phyloP scores from a whole-genome alignment of 2,797 vertebrate genomes.

The Sciaenops ocellatus region DNA sequence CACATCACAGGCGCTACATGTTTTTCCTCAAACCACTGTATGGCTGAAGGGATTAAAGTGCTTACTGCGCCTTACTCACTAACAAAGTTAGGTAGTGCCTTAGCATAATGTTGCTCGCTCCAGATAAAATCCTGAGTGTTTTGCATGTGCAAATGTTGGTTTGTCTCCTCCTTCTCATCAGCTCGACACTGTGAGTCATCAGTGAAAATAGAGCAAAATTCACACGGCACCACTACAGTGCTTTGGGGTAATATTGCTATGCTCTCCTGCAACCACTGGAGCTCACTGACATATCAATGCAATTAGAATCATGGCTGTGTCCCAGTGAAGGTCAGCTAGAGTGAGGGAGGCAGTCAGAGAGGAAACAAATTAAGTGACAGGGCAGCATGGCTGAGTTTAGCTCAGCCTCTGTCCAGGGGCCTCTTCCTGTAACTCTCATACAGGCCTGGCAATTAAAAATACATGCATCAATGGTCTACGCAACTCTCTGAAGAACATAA shows the following conservation, averaged over 20 bases:
- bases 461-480: slow-evolving; percentile 82
- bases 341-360: slow-evolving; percentile 52
- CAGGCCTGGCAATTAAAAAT: slow-evolving; percentile 89
- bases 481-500: slow-evolving; percentile 71
- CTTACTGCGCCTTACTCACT: not conserved
- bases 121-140: slow-evolving; percentile 47
- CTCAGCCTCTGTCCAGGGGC: slow-evolving; percentile 73
- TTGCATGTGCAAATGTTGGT: slow-evolving; percentile 18
- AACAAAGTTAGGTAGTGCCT: slow-evolving; percentile 25
- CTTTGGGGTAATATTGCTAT: slow-evolving; percentile 69
- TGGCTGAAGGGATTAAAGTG: slow-evolving; percentile 24
- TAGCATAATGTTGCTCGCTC: slow-evolving; percentile 19
- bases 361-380: slow-evolving; percentile 80
- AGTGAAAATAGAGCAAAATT: slow-evolving; percentile 63
- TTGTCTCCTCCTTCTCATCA: slow-evolving; percentile 40
- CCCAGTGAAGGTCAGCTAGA: slow-evolving; percentile 77
- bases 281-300: slow-evolving; percentile 75
- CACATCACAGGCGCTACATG: slow-evolving; percentile 15
- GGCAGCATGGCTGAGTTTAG: slow-evolving; percentile 74
- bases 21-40: slow-evolving; percentile 24
- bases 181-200: slow-evolving; percentile 54
- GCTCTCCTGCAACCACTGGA: slow-evolving; percentile 64
- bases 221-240: slow-evolving; percentile 38
- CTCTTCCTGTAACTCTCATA: slow-evolving; percentile 60
- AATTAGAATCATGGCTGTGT: slow-evolving; percentile 80